Evolutionary conservation across 2,888 invertebrate genomes (phyloP).

Genomic region (Drosophila falleni): DNA sequence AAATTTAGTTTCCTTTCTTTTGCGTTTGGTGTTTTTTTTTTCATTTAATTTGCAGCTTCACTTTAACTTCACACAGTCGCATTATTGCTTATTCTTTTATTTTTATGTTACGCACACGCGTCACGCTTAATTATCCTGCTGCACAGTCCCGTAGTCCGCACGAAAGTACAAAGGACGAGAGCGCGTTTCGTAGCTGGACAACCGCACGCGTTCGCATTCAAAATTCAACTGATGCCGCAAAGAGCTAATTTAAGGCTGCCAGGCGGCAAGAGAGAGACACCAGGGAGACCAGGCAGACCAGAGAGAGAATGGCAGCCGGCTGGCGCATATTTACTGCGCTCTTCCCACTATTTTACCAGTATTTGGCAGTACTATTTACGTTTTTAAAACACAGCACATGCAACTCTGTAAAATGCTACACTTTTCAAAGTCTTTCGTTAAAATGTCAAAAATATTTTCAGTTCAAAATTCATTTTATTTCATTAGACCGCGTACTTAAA

Average conservation of each 20-base stretch:
- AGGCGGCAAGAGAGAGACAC: constrained; percentile 7
- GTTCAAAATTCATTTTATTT: too few species aligned
- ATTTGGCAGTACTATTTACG: constrained; percentile 34
- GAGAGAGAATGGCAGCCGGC: constrained; percentile 17
- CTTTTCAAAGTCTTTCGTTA: background rate
- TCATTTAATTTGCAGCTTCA: constrained; percentile 39
- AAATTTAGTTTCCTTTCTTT: constrained; percentile 34
- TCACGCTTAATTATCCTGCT: constrained; percentile 80
- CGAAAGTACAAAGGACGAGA: constrained; percentile 2
- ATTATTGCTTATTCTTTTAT: constrained; percentile 62
- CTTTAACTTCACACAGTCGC: constrained; percentile 40
- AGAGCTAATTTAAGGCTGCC: constrained; percentile 61
- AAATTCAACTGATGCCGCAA: constrained; percentile 62
- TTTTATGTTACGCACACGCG: constrained; percentile 80
- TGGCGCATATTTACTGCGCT: constrained; percentile 62
- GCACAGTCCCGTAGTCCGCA: constrained; percentile 35
- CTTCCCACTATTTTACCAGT: constrained; percentile 45
- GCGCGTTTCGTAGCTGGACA: constrained; percentile 28
- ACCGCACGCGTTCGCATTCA: constrained; percentile 59
- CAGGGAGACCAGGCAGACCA: too few species aligned
- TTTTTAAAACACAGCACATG: constrained; percentile 10
- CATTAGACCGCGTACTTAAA: too few species aligned
- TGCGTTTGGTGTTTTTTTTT: constrained; percentile 9
- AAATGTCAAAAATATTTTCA: too few species aligned
- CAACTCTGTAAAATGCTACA: constrained; percentile 34